phyloP scores from a whole-genome alignment of 2,888 invertebrate genomes.

The Xanthia icteritia region DNA sequence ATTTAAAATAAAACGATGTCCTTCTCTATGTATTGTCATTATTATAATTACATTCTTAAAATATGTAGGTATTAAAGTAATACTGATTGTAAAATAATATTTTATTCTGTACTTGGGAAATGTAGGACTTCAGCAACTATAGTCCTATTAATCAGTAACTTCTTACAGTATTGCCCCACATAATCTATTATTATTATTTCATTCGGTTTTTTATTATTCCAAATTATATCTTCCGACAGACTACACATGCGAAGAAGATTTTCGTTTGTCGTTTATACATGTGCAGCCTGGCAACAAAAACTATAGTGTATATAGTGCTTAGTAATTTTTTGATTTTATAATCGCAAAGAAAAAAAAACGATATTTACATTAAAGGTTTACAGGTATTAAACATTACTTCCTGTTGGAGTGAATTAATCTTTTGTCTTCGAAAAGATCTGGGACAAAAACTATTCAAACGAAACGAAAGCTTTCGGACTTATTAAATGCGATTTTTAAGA shows the following conservation, averaged over 20 bases:
- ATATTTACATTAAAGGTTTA: background rate
- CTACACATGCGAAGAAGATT: background rate
- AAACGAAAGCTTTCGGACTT: slow-evolving; percentile 17
- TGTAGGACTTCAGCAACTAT: background rate
- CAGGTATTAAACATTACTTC: slow-evolving; percentile 3
- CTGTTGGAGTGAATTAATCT: slow-evolving; percentile 2
- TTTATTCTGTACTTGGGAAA: background rate
- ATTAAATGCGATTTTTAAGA: slow-evolving; percentile 1
- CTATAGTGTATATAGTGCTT: background rate
- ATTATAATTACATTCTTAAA: background rate
- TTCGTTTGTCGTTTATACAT: background rate
- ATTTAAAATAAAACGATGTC: background rate
- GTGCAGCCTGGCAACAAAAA: background rate
- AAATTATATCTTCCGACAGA: background rate
- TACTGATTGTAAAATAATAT: background rate
- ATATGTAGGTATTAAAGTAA: background rate
- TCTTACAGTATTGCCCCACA: background rate
- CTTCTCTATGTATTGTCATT: background rate
- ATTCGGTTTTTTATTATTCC: background rate
- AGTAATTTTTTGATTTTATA: slow-evolving; percentile 5
- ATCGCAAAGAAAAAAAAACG: background rate
- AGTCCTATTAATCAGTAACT: background rate
- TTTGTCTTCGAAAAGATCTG: slow-evolving; percentile 27
- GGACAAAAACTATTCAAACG: slow-evolving; percentile 5
- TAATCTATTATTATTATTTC: no score